Evolutionary conservation across 2,797 vertebrate genomes (phyloP).

Genomic region (Mus caroli): DNA sequence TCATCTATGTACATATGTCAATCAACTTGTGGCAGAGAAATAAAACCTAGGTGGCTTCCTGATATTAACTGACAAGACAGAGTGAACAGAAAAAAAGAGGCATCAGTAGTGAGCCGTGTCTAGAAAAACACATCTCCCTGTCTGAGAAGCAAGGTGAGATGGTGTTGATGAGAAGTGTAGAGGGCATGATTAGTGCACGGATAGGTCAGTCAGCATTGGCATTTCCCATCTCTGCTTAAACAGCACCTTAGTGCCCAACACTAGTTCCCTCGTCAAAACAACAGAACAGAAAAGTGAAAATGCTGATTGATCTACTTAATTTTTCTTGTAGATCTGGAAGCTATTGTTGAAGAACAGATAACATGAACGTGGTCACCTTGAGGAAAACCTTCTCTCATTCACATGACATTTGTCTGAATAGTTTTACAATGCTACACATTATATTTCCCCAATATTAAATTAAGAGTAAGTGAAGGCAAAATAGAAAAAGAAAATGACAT

Average conservation of each 20-base stretch:
- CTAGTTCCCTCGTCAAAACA: conserved; percentile 13
- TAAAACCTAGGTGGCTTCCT: not conserved
- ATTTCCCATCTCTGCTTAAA: not conserved
- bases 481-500: not conserved
- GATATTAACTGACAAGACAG: not conserved
- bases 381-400: not conserved
- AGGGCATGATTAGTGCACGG: not conserved
- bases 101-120: not conserved
- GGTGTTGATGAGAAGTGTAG: not conserved
- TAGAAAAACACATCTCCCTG: not conserved
- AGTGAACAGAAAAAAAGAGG: not conserved
- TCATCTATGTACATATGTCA: not conserved
- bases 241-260: not conserved
- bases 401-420: not conserved
- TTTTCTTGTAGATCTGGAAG: not conserved
- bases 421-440: not conserved
- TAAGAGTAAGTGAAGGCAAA: not conserved
- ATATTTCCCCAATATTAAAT: conserved; percentile 2
- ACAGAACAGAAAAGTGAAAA: not conserved
- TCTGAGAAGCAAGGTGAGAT: not conserved
- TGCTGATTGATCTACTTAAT: not conserved
- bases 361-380: not conserved
- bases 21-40: not conserved
- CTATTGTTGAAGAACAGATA: not conserved
- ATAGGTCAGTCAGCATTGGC: not conserved